A percentile compares a stretch with the other conserved stretches of the same genome.
Conservation (phyloP, 2,797 vertebrate genomes). For the Selene dorsalis region DNA sequence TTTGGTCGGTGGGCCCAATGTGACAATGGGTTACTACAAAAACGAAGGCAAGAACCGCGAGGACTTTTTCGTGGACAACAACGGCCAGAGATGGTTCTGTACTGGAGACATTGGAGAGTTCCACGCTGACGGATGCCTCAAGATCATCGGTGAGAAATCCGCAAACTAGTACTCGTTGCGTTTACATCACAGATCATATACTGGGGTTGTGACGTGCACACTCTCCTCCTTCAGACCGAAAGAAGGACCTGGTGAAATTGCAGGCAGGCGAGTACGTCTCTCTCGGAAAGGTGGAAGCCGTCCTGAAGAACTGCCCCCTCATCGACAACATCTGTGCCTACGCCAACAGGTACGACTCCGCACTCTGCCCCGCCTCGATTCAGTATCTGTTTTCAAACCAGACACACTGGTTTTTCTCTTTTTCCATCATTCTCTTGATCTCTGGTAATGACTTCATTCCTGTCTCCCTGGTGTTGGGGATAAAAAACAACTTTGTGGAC, state of each 20-base stretch:
- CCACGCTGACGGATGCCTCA: slow-evolving; percentile 93
- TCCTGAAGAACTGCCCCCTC: slow-evolving; percentile 93
- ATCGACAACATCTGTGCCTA: slow-evolving; percentile 98
- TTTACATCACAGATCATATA: background rate
- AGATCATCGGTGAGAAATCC: slow-evolving; percentile 91
- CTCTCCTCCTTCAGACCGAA: slow-evolving; percentile 87
- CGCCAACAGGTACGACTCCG: slow-evolving; percentile 90
- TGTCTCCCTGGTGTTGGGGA: background rate
- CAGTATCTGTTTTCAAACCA: background rate
- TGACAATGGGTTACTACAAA: slow-evolving; percentile 97
- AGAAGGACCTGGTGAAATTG: slow-evolving; percentile 97
- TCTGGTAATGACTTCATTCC: background rate
- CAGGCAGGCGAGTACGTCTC: slow-evolving; percentile 98
- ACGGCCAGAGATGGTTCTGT: slow-evolving; percentile 95
- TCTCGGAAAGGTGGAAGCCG: slow-evolving; percentile 97
- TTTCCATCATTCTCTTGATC: background rate
- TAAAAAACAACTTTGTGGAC: no score
- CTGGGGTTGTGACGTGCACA: background rate
- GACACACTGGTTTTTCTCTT: background rate
- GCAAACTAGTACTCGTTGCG: background rate
- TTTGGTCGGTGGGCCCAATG: slow-evolving; percentile 94
- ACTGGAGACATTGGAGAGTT: slow-evolving; percentile 97
- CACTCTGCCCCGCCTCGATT: no score
- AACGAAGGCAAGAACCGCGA: slow-evolving; percentile 86
- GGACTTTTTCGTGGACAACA: slow-evolving; percentile 91